Evolutionary conservation across 1,140 invertebrate species (phyloP), one percentile per base, ranked within the genome.

Genomic region (Caenorhabditis inopinata): DNA sequence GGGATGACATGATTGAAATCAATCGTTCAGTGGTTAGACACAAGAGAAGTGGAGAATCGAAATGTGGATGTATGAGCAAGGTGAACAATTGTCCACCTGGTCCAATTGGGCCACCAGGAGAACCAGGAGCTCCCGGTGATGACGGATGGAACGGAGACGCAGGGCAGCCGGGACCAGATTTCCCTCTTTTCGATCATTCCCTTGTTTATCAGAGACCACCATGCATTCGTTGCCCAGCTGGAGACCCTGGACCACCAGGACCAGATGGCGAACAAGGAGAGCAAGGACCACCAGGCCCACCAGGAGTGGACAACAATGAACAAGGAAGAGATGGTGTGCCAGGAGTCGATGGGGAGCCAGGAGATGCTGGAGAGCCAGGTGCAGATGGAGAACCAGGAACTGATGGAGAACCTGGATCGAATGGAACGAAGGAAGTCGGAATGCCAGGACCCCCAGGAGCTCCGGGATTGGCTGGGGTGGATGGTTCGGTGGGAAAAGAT

Each of bases 121-220:
- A 68, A 42, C 32, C 58, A 42, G 58, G 58, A 68, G 58, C 58
- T 9, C 58, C 58, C 23, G 58, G 58, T 38, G 58, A 68, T 68
- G 58, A 68, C n/a, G 58, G 58, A 42, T 68, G 58, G 58, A 68
- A 68, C 38, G 58, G 58, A 68, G 58, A 68, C n/a, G 58, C 58
- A 32, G 58, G 58, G 23, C 58, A 68, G 38, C 58, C 58, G 21
- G 58, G 58, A 68, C 58, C 58, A 21, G 58, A 68, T 21, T 68
- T 68, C n/a, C 58, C 58, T 21, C n/a, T 68, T 2, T 68, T 68
- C 32, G 58, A 68, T 68, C 58, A 68, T 16, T 38, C 58, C 2
- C 32, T 68, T 11, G 38, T 68, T n/a, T 68, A 68, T 38, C 58
- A 68, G 23, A 68, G 32, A 68, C 58, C 58, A 11, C 58, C 58